Evolutionary conservation across 2,113 vertebrate genomes (phyloP), one percentile per base, ranked within the genome.

Genomic region (Nesogale talazaci): DNA sequence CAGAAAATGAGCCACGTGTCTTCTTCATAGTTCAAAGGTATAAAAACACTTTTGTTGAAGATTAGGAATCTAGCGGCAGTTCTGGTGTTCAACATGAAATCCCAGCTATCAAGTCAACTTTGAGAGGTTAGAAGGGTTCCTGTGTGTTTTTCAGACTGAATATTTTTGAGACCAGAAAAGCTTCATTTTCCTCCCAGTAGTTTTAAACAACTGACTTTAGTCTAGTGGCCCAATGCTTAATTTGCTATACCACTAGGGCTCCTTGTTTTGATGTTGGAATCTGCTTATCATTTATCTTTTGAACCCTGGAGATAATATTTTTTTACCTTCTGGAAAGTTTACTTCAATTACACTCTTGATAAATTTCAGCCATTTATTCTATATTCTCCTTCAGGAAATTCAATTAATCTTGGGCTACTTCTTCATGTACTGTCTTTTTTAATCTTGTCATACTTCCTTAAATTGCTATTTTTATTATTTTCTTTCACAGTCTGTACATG

Each of bases 401-500:
- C 76, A 52, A 15, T 95, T 82, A 81, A 42, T 91, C 80, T 75
- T 72, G 25, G 1, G 1, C 61, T 67, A 57, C 76, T 67, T 86
- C 57, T 80, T 93, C 0, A 0, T 78, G 67, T 59, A 10, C 3
- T 46, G 1, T 76, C 38, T 4, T 61, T 78, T 65, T 5, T 67
- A 78, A 69, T 34, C 42, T 88, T 88, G 9, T 42, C 80, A 57
- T 56, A 65, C 8, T 77, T 34, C 77, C 61, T 57, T 76, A 20
- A 70, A 63, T 38, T 74, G 70, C 69, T 75, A 67, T 59, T 77
- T 91, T 57, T 89, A 22, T 78, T 82, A 83, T 79, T 92, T 95
- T 80, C 70, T 85, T 86, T 85, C 27, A 20, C 0, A 3, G 83
- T 74, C n/a, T 61, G 11, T 88, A 0, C 57, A 34, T 83, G 23